phyloP scores from a whole-genome alignment of 1,140 invertebrate genomes.

The Pseudomyrmex sp. region DNA sequence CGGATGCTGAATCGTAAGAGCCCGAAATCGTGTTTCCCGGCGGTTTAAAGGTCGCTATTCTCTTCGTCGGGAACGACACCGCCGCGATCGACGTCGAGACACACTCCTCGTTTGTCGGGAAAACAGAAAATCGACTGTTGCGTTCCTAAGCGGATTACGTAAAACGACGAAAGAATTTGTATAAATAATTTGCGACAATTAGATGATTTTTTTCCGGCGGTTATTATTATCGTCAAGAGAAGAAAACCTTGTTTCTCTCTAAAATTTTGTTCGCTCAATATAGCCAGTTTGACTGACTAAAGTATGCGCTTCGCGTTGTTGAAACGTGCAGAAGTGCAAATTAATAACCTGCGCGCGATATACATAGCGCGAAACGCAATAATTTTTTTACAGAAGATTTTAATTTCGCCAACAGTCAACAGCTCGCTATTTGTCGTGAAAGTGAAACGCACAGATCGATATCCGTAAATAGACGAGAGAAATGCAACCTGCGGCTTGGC shows the following conservation, averaged over 20 bases:
- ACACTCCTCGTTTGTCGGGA: not conserved
- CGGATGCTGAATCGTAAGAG: constrained; percentile 64
- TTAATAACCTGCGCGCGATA: no score
- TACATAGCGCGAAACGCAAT: not conserved
- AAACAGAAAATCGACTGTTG: constrained; percentile 14
- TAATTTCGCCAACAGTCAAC: constrained; percentile 17
- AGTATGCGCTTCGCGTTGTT: not conserved
- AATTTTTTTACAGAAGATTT: not conserved
- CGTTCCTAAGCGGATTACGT: constrained; percentile 49
- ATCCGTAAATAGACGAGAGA: constrained; percentile 54
- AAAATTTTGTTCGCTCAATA: not conserved
- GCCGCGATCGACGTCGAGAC: constrained; percentile 15
- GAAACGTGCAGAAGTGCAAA: no score
- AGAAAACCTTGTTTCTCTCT: not conserved
- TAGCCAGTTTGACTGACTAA: not conserved
- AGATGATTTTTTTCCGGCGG: not conserved
- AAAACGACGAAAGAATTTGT: constrained; percentile 9
- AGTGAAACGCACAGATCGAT: constrained; percentile 59
- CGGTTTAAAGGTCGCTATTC: constrained; percentile 50
- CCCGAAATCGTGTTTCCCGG: constrained; percentile 55
- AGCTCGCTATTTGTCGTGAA: constrained; percentile 25
- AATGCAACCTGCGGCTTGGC: constrained; percentile 15
- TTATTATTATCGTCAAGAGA: not conserved
- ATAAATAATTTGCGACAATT: constrained; percentile 56
- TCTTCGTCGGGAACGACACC: not conserved